These are phyloP conservation scores for Callospermophilus lateralis DNA, from an alignment of 2,113 vertebrate genomes.

Conservation along the genomic window DNA sequence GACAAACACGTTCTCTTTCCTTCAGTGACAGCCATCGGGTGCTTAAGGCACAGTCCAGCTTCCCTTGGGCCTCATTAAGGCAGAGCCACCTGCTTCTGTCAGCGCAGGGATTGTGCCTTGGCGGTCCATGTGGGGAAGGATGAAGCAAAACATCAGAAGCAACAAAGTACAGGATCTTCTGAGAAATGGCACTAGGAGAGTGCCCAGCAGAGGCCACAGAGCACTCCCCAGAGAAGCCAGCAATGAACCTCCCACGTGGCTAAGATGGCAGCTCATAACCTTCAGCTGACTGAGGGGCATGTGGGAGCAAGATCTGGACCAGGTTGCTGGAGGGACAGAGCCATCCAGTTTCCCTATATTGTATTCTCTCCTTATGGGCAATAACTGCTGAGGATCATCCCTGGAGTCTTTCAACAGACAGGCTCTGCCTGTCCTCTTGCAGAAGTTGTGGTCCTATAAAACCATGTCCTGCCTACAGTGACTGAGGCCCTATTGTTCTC, in stretches of 20 bases:
- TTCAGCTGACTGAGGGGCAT: not conserved
- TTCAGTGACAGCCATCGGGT: not conserved
- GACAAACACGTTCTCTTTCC: not conserved
- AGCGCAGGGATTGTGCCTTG: not conserved
- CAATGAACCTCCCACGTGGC: not conserved
- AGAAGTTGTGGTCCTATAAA: not conserved
- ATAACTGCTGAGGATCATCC: too few species aligned
- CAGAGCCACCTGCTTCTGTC: not conserved
- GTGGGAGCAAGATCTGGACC: not conserved
- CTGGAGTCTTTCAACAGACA: not conserved
- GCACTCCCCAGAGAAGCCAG: not conserved
- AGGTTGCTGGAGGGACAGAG: not conserved
- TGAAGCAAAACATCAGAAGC: slow-evolving; percentile 49
- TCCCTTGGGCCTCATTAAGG: not conserved
- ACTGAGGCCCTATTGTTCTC: too few species aligned
- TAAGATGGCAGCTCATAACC: not conserved
- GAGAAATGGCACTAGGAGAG: not conserved
- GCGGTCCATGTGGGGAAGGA: not conserved
- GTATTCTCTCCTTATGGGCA: not conserved
- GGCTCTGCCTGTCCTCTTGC: not conserved
- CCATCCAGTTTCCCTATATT: not conserved
- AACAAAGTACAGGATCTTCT: not conserved
- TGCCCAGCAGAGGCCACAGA: not conserved
- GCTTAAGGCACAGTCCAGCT: not conserved
- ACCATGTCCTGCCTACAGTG: too few species aligned